Evolutionary conservation across 2,113 vertebrate genomes (phyloP), one percentile per base, ranked within the genome.

Genomic region (Ivindomyrus marchei): DNA sequence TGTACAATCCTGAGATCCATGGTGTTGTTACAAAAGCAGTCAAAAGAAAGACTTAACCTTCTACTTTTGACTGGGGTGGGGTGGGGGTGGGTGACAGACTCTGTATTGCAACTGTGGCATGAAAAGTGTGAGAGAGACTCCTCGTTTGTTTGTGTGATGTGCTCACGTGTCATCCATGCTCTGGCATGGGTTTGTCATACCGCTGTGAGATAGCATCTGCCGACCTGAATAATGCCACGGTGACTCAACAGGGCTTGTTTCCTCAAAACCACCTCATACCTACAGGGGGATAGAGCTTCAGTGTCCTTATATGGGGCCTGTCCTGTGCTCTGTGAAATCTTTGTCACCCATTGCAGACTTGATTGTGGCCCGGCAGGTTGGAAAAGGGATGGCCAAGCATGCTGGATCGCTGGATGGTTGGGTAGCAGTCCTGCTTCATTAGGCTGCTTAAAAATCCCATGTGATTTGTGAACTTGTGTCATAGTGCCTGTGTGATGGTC

Each of bases 391-490:
- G 58, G 24, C n/a, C 1, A 31, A 31, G 62, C 27, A 31, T 70
- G n/a, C 46, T 24, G 42, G 21, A 24, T 24, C 6, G 24, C 83
- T 85, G 39, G 46, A 85, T 46, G 83, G 19, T 46, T 42, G 36
- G 52, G 31, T 13, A 58, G 36, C 87, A 36, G 87, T 15, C 21
- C 17, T 58, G 39, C 27, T 46, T 56, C 47, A 9, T 87, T 53
- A 87, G 36, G 85, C 31, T 15, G 47, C 49, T 66, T 88, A 45
- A 24, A 88, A 58, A 62, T 88, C 39, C 53, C n/a, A 50, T 56
- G 53, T 88, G 53, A 62, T 88, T 88, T 62, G 87, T 62, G 87
- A 88, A 56, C 87, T 87, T 87, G 85, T 52, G 27, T 87, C 2
- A 36, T 53, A 9, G 31, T 15, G 4, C 15, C 27, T 15, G 50